These are phyloP conservation scores for Coendou prehensilis DNA, from an alignment of 2,797 vertebrate genomes.

Conservation along the genomic window DNA sequence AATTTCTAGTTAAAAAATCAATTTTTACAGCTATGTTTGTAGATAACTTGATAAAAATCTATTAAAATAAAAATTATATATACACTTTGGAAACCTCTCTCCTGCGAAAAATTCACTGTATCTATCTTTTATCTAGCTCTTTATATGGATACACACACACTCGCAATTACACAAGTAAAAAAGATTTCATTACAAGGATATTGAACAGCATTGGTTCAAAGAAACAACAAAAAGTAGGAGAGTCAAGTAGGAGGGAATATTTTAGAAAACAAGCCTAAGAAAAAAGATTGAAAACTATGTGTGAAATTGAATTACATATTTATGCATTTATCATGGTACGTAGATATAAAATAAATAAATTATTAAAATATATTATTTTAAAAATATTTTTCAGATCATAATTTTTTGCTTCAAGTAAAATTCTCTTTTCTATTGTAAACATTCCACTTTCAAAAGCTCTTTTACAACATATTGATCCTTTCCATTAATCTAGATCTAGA, in stretches of 20 bases:
- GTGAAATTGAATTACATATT: neutral
- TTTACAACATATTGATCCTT: conserved; percentile 68
- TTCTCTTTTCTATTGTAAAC: conserved; percentile 50
- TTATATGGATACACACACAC: neutral
- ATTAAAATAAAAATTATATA: conserved; percentile 7
- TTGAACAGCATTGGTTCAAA: neutral
- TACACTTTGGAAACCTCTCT: neutral
- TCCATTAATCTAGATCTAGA: conserved; percentile 72
- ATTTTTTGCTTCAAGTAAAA: conserved; percentile 44
- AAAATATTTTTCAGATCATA: neutral
- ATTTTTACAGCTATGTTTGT: neutral
- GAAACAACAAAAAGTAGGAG: neutral
- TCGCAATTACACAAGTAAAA: neutral
- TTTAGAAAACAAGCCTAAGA: neutral
- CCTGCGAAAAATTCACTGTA: neutral
- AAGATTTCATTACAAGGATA: conserved; percentile 10
- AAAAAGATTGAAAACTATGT: neutral
- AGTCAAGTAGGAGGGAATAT: neutral
- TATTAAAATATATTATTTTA: neutral
- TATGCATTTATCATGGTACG: neutral
- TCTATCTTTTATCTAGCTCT: neutral
- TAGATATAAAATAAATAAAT: neutral
- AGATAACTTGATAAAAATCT: neutral
- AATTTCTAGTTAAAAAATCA: neutral
- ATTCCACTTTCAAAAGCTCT: conserved; percentile 60